Base-by-base conservation (phyloP, 2,113 vertebrate species). In the Pangasianodon hypophthalmus region DNA sequence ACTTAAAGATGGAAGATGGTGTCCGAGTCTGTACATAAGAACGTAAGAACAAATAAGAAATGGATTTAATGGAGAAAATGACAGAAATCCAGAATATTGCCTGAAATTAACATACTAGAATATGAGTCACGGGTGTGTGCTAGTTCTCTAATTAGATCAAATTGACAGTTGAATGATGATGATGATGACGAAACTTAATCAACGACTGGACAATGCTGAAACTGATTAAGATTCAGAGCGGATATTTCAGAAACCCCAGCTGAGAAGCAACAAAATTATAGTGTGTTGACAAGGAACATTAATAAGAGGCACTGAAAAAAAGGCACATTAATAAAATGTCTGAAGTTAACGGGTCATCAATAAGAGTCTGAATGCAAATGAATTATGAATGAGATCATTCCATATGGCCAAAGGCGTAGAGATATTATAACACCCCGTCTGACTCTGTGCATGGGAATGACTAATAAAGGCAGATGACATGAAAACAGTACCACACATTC, bases 341-440 rank as follows among this genome's bases (percentile, higher is more conserved):
- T n/a, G 62, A 81, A 88, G 64, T 86, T 37, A 88, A 88, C 50
- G 16, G 67, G 67, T 90, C 88, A 90, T 92, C 90, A 90, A 92
- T 91, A 90, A 86, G 71, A 62, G 86, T 84, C 77, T 41, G 85
- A 84, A 85, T 64, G 37, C 56, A 50, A 86, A 90, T 91, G 77
- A 92, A 92, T 92, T 67, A 92, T 91, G 85, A 92, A 90, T 86
- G 81, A 86, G 54, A 77, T 52, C 88, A 87, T 92, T 91, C 48
- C 71, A 52, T 64, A 80, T 62, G 85, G 88, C 91, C 84, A 8
- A 88, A 80, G 90, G 91, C 90, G 19, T 46, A 16, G 19, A 48
- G 58, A 90, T 90, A 86, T 90, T 88, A 90, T 88, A 90, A 46
- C 86, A 62, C 37, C 62, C 54, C 79, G 19, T 62, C 64, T 79